Base-by-base conservation (phyloP, 2,113 vertebrate genomes). In the Aspiorhynchus laticeps region DNA sequence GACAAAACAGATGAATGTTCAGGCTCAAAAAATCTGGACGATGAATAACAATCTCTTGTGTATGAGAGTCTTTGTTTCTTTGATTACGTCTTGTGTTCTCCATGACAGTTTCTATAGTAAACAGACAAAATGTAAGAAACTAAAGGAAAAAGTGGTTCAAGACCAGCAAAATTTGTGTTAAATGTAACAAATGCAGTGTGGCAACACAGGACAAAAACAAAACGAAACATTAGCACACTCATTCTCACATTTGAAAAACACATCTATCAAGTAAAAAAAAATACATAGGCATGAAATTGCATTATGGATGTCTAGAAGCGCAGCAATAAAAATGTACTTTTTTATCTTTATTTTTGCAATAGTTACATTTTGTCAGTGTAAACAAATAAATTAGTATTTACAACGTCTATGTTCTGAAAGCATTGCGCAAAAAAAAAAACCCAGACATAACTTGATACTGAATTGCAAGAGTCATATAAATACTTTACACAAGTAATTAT, bases 381-480 rank as follows among this genome's bases (percentile, higher is more conserved):
- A 96, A 98, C 96, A 98, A 98, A 99, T 99, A 99, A 99, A 99
- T 99, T 97, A 96, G 92, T 97, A 98, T 98, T 96, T 97, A 99
- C 97, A 99, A 92, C 95, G 94, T 95, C 94, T 94, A 93, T 90
- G 95, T 96, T 95, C 95, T 95, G 93, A 93, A 89, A 93, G 93
- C 85, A 90, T 91, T 91, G 85, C 76, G 63, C 81, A 91, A 93
- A 51, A 19, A 77, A 67, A 65, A 12, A 15, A 67, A n/a, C 10
- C 24, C 90, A 91, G 90, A 90, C 83, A 87, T 88, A 91, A 85
- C 81, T 88, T 83, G 69, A 74, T 67, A 88, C 26, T 93, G 88
- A 91, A 86, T 88, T 89, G 83, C 87, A 92, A 95, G 94, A 85
- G 6, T 89, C 94, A 93, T 93, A 96, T 96, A 97, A 98, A 98